Evolutionary conservation across 2,797 vertebrate genomes (phyloP), one percentile per base, ranked within the genome.

Genomic region (Coranthus polyacanthus): DNA sequence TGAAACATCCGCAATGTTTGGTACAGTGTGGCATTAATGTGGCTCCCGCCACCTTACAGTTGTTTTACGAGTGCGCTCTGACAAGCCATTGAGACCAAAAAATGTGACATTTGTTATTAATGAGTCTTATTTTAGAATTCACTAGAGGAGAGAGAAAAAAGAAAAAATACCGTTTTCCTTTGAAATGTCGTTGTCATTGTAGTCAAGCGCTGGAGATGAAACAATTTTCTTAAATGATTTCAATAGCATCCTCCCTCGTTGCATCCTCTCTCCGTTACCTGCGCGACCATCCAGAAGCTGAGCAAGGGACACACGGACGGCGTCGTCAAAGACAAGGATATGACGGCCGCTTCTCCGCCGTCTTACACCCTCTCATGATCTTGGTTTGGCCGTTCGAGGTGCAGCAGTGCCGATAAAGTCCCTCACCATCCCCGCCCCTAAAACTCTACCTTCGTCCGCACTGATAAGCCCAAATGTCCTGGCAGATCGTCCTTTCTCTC

Each of bases 1-100:
- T 11, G 45, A 86, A 93, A 90, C 87, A 93, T 92, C 93, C 93
- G 93, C 93, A 95, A 93, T 90, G 86, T 94, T 94, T 92, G 89
- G 85, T 85, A 85, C 85, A 69, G 64, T 74, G 77, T 84, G 77
- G 81, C 74, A 77, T 80, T 83, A 81, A 86, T 78, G 83, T 79
- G 85, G 64, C 88, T 88, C 81, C 85, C 47, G 67, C 71, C 85
- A 73, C 88, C 84, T 79, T 72, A 79, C 83, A 79, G 52, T 55
- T 78, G 68, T 64, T 58, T 88, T 53, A 87, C 73, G 76, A 65
- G 75, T 46, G 79, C 72, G 76, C 81, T 61, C 71, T 24, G 75
- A 64, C 68, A 60, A 85, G 74, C 78, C 79, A 29, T 71, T 29
- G 64, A 83, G 50, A 76, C 32, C 68, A 18, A 78, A 66, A 74